Base-by-base conservation (phyloP, 2,888 invertebrate genomes). In the Volucella zonaria region DNA sequence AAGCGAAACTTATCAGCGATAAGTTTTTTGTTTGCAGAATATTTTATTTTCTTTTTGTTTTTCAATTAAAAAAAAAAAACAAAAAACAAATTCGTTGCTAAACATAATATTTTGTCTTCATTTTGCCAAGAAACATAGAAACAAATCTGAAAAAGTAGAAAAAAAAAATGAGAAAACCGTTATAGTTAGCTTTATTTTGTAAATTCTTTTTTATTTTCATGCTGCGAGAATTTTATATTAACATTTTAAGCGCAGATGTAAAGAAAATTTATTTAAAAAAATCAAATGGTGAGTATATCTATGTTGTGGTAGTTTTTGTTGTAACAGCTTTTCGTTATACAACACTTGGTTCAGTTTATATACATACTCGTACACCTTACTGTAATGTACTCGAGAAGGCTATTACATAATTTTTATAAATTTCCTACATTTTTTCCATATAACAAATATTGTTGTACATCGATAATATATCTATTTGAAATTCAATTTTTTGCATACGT, bases 151-250 rank as follows among this genome's bases (percentile, higher is more conserved):
- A 14, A 67, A 54, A 42, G 38, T 43, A 42, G 18, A 52, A 78
- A 47, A 42, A 23, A 67, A 62, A 15, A 67, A 49, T 67, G 62
- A 67, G 23, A 75, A 66, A 59, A 62, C 52, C 31, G 6, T 40
- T 66, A 81, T 79, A 73, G 66, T 49, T 56, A 80, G 85, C 78
- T 85, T 83, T 49, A 81, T 85, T 86, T 79, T 80, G 64, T 74
- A 74, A 79, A 70, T 77, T 62, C 56, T 68, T 76, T 77, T 87
- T 87, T 87, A 85, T 81, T 87, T 86, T 86, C 87, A 88, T 81
- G 88, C 88, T 87, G 87, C 87, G 88, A 88, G 88, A 87, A 86
- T 87, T 87, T 78, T 81, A 83, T 87, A 83, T 88, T 87, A 86
- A 87, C 86, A 73, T 83, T 62, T 87, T 87, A 86, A 87, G 59